Base-by-base conservation (phyloP, 2,888 invertebrate species). In the Morpho achilles region DNA sequence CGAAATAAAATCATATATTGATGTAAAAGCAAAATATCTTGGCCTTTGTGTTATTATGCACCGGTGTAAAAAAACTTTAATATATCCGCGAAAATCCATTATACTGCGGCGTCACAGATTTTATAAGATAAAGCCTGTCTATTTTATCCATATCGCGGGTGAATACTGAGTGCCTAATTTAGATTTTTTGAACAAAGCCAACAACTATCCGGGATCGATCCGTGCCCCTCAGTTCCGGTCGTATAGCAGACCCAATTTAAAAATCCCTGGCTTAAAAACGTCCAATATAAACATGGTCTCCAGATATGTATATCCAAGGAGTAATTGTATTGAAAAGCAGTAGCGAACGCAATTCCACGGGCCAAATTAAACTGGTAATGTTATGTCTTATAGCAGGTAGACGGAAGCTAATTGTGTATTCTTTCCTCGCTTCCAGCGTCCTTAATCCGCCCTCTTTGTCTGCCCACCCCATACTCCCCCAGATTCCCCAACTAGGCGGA, bases 361-460 rank as follows among this genome's bases (percentile, higher is more conserved):
- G 47, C 65, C 74, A 63, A 56, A 44, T 66, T 68, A 67, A 62
- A 62, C 77, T 87, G 87, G 88, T 76, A 82, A 78, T 79, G 79
- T 82, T 82, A 82, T 84, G 81, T 83, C 80, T 84, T 51, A 43
- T 23, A 62, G 84, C 89, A 89, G 89, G 89, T 90, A 89, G 87
- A 78, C 77, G 78, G 78, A 76, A 86, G 82, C 90, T 90, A 90
- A 90, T 90, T 90, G 86, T 87, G 90, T 90, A 90, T 90, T 90
- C 90, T 89, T 90, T 89, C 85, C 88, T 87, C 87, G 89, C 84
- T 82, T 79, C 76, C 74, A 76, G 78, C 82, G 82, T 85, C 86
- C 88, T 87, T 89, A 89, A 89, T 89, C 87, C 87, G 81, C 82
- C 83, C 82, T 78, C 79, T 73, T 50, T 59, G 54, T 60, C 73